Evolutionary conservation across 2,113 vertebrate species (phyloP), one percentile per base, ranked within the genome.

Genomic region (Ophiodon elongatus): DNA sequence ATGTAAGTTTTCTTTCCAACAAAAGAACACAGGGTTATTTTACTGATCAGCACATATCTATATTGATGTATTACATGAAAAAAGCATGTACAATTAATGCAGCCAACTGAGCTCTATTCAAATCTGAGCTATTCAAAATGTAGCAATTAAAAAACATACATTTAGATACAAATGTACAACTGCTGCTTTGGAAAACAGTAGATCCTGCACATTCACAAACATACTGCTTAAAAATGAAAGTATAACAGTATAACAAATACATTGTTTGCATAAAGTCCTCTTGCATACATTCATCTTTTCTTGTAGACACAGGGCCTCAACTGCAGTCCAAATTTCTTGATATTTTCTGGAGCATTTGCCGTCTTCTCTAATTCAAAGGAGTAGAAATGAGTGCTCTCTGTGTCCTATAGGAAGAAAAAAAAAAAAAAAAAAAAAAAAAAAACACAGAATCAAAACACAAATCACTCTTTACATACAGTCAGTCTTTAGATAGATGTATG

Each of bases 251-350:
- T 63, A 2, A 27, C 10, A 23, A 17, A 47, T 14, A 25, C 35
- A 54, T 1, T 29, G 41, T 68, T 11, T 31, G 15, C 10, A 37
- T 43, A 15, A 41, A 68, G 27, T 77, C 62, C 17, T 68, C 1
- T 3, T 50, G 94, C 92, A 95, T 27, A 95, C 92, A 77, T 93
- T 96, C 95, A 98, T 83, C 98, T 95, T 76, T 96, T 97, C 93
- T 98, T 98, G 89, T 98, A 98, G 29, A 98, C 63, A 89, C 97
- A 98, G 0, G 97, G 95, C 70, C 90, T 97, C 80, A 98, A 92
- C 76, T 95, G 87, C 63, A 98, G 92, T 29, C 94, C 93, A 3
- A 85, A 85, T 14, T 94, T 94, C 59, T 91, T 93, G 0, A 69
- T 11, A 25, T 91, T 85, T 29, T 85, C 89, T 7, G 85, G 86